Base-by-base conservation (phyloP, 2,797 vertebrate species). In the Atherinosoma microstoma region DNA sequence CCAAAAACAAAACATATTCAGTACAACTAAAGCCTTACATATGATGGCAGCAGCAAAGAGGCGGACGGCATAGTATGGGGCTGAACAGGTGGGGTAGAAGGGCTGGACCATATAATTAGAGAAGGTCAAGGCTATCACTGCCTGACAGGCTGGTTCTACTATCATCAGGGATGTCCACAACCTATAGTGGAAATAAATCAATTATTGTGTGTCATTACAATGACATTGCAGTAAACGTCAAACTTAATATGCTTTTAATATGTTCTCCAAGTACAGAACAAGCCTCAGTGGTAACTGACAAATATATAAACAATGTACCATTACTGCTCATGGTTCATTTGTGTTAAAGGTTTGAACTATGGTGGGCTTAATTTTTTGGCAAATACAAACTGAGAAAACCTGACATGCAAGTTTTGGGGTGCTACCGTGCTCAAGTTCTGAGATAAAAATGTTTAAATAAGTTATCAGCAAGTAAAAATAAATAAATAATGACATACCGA, bases 81-180 rank as follows among this genome's bases (percentile, higher is more conserved):
- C 87, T 0, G 7, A 0, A 45, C 95, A 96, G 57, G 89, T 91
- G 16, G 91, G 88, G 77, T 94, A 96, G 84, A 96, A 95, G 1
- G 95, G 95, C 75, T 96, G 94, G 57, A 96, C 92, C 73, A 95
- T 85, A 79, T 96, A 96, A 85, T 58, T 94, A 76, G 95, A 93
- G 84, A 96, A 96, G 42, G 95, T 96, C 64, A 95, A 80, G 58
- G 94, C 94, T n/a, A 96, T 95, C 73, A 96, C 94, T 1, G 95
- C 95, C 89, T 96, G 95, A 88, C 94, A 93, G 11, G 95, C 94
- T 0, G 95, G 95, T 64, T 95, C 94, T 29, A 96, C 95, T 2
- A 96, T 95, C 87, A 96, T 16, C 84, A 96, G 64, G 0, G 95
- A 95, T 0, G 95, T 95, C 95, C 95, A 96, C 29, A 96, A 74